Evolutionary conservation across 1,140 invertebrate genomes (phyloP), one percentile per base, ranked within the genome.

Genomic region (Drosophila nigrodunni): DNA sequence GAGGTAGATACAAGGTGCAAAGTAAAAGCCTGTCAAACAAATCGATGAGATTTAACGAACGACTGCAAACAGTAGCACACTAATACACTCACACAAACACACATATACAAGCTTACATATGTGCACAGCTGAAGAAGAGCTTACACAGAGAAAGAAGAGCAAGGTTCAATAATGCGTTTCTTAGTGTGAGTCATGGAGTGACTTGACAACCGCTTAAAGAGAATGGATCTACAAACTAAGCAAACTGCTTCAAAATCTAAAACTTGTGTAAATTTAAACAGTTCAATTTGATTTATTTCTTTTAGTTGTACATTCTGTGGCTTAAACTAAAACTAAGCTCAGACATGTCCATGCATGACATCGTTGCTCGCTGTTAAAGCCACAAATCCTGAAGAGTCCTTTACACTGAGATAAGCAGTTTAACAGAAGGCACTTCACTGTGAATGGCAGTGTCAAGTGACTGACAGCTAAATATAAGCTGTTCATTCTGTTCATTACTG

Each of bases 21-120:
- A 80, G 64, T 80, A 66, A 83, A 86, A 80, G 81, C 74, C 78
- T 85, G 82, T 85, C 81, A 85, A 85, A 86, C 82, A 85, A 85
- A 85, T 86, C 81, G 81, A 85, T 85, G 65, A 18, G 69, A 80
- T 80, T 85, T 73, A 66, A 57, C 71, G 65, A 25, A 30, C 47
- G 44, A 39, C 35, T 39, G 65, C 49, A 54, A 37, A 39, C 47
- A 54, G 47, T 25, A 46, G 57, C 49, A 54, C 58, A 21, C 34
- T 49, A 13, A 64, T 37, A 71, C 15, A 52, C 37, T 46, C 39
- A 43, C 35, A 15, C 55, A 68, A 46, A 34, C 9, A 49, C n/a
- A 25, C 21, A 54, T 8, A 55, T 5, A n/a, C 3, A 21, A 7
- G 11, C 9, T 13, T 9, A 10, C 11, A 64, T 11, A 43, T n/a